These are phyloP conservation scores for Panagrolaimus sp. DNA, from an alignment of 1,140 invertebrate genomes.

Conservation along the genomic window DNA sequence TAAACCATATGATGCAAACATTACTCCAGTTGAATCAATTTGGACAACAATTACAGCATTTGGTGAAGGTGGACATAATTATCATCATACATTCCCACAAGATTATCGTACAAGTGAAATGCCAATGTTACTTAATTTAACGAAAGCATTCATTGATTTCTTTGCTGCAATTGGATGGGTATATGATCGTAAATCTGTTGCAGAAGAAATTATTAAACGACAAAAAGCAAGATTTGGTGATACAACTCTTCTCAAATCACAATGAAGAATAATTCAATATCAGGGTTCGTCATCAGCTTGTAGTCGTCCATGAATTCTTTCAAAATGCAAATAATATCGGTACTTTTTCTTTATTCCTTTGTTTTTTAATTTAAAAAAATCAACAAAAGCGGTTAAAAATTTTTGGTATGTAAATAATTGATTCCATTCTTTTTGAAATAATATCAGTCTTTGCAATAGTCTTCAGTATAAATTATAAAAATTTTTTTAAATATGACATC, in stretches of 20 bases:
- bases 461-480: too few relatives aligned
- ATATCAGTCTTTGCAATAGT: too few relatives aligned
- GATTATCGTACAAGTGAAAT: slow-evolving; percentile 81
- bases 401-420: too few relatives aligned
- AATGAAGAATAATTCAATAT: background rate
- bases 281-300: too few relatives aligned
- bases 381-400: too few relatives aligned
- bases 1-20: slow-evolving; percentile 75
- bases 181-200: slow-evolving; percentile 71
- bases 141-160: slow-evolving; percentile 75
- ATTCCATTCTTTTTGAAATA: too few relatives aligned
- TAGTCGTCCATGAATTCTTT: too few relatives aligned
- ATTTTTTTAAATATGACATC: too few relatives aligned
- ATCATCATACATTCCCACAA: slow-evolving; percentile 90
- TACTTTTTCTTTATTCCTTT: too few relatives aligned
- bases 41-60: slow-evolving; percentile 39
- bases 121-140: slow-evolving; percentile 72
- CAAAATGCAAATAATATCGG: too few relatives aligned
- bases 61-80: slow-evolving; percentile 60
- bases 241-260: background rate
- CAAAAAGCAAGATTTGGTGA: slow-evolving; percentile 36
- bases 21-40: slow-evolving; percentile 64
- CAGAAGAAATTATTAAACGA: slow-evolving; percentile 39
- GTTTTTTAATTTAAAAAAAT: too few relatives aligned
- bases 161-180: slow-evolving; percentile 74